phyloP scores from a whole-genome alignment of 2,113 vertebrate genomes.

The Oryzias javanicus region DNA sequence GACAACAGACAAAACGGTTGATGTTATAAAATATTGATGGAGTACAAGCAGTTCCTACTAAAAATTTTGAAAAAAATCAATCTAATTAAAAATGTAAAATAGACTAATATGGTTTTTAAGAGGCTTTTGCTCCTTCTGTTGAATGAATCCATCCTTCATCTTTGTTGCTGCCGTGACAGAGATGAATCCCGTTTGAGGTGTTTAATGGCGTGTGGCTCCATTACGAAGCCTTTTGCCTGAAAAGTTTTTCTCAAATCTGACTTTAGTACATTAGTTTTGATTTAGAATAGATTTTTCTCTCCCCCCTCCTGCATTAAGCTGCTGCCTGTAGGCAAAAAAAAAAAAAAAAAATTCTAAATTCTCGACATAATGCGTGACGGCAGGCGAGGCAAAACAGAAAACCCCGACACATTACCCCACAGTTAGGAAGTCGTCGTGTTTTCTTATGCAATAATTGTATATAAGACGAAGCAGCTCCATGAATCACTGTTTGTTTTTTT shows the following conservation, averaged over 20 bases:
- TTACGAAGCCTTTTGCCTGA: constrained; percentile 27
- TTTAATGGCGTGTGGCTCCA: constrained; percentile 47
- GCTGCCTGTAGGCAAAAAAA: constrained; percentile 35
- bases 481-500: background rate
- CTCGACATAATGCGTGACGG: constrained; percentile 1
- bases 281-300: constrained; percentile 18
- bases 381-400: background rate
- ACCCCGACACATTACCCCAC: background rate
- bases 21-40: no score
- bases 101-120: background rate
- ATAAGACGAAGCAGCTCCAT: background rate
- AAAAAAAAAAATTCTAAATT: constrained; percentile 29
- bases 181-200: constrained; percentile 40
- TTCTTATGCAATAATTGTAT: background rate
- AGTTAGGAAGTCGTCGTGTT: background rate
- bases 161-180: constrained; percentile 23
- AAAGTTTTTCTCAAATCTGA: constrained; percentile 16
- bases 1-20: no score
- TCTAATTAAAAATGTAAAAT: no score
- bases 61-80: no score
- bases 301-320: constrained; percentile 11
- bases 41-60: no score
- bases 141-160: constrained; percentile 14
- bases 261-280: constrained; percentile 27
- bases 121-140: background rate